Percentiles rank a stretch among this genome's conserved stretches.
These are phyloP conservation scores for Pitta sordida DNA, from an alignment of 2,113 vertebrate genomes.

Conservation along the genomic window DNA sequence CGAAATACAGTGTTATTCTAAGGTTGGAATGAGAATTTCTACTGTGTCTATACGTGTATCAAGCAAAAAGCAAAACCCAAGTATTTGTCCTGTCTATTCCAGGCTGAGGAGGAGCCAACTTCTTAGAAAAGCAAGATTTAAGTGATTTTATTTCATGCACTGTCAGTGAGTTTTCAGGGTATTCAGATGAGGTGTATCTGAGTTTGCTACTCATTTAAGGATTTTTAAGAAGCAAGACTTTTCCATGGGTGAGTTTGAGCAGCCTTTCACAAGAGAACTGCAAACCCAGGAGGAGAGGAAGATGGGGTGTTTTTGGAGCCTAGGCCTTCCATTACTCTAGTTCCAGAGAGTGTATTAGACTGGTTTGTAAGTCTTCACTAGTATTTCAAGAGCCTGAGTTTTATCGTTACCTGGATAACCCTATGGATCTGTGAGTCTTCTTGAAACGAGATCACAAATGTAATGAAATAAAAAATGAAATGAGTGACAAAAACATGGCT, in stretches of 20 bases:
- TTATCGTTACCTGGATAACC: background rate
- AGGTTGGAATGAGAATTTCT: background rate
- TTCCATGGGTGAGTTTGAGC: background rate
- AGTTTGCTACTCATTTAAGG: background rate
- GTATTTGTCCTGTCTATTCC: background rate
- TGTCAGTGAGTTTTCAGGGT: background rate
- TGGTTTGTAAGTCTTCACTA: background rate
- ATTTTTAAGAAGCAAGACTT: background rate
- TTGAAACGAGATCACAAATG: background rate
- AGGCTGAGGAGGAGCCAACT: background rate
- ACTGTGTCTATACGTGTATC: background rate
- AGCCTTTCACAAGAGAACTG: background rate
- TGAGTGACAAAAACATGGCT: fast-evolving
- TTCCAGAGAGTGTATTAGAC: background rate
- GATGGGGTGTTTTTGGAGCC: fast-evolving
- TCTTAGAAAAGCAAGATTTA: background rate
- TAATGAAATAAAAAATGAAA: too few species aligned
- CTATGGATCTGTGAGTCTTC: background rate
- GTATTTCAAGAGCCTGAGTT: background rate
- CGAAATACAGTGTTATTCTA: background rate
- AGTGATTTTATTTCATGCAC: background rate
- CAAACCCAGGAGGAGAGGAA: background rate
- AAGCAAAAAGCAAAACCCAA: background rate
- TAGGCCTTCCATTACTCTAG: background rate
- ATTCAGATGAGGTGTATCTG: background rate